Evolutionary conservation across 2,797 vertebrate species (phyloP), one percentile per base, ranked within the genome.

Genomic region (Lepilemur ruficaudatus): DNA sequence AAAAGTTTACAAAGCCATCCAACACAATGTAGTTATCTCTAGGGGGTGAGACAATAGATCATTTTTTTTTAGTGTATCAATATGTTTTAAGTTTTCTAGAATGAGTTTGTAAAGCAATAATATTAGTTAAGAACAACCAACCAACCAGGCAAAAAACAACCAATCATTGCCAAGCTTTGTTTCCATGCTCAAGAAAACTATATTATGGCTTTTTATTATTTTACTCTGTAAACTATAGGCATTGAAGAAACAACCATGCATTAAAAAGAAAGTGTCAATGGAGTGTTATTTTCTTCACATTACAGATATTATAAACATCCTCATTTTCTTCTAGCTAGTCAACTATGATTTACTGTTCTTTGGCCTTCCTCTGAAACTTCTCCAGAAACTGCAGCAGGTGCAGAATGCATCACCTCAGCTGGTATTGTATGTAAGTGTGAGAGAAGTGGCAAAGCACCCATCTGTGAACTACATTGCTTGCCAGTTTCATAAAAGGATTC

Each of bases 381-480:
- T 70, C 79, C 63, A 63, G 89, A 92, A 97, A 65, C 52, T 14
- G 52, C 46, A 55, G 83, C 96, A 96, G 94, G 89, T 97, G 96
- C 94, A 48, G 50, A 48, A n/a, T 13, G 70, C 79, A 7, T 86
- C 88, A 89, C 76, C 84, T 73, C 97, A 96, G 97, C 96, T 97
- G 96, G 88, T 83, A 12, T 57, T 93, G 28, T 4, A 9, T 15
- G 14, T 52, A 91, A 92, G 88, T 85, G 96, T 94, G 89, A 97
- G 83, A 73, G 96, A 78, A 43, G 89, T 50, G 94, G 75, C 65
- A 69, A 94, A 63, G 79, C 23, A 50, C 91, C 91, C 95, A 89
- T 96, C 96, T 96, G 95, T 43, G 93, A 92, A 13, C 41, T 18
- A 4, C 7, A 11, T 8, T 32, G 65, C 91, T 95, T 97, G 96